Conservation (phyloP, 2,113 vertebrate species). For the Cettia cetti region DNA sequence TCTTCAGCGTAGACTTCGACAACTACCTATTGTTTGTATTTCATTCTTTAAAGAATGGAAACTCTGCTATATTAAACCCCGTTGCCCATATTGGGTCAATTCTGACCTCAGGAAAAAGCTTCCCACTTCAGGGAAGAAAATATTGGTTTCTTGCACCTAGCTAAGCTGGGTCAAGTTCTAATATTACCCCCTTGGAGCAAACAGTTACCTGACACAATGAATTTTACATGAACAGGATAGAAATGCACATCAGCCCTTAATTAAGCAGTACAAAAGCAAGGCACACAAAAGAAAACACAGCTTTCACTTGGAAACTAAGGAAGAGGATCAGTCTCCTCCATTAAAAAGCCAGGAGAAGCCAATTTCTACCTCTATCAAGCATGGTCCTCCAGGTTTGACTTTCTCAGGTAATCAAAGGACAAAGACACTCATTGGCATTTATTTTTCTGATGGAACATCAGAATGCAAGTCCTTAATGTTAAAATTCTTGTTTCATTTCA, state of each 20-base stretch:
- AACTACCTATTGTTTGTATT: background rate
- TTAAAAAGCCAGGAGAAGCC: background rate
- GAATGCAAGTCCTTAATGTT: background rate
- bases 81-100: background rate
- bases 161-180: background rate
- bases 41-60: background rate
- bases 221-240: background rate
- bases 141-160: background rate
- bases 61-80: background rate
- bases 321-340: background rate
- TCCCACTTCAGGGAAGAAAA: background rate
- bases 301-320: background rate
- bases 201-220: background rate
- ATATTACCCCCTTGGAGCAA: background rate
- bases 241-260: background rate
- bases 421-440: background rate
- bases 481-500: background rate
- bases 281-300: background rate
- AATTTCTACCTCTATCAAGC: background rate
- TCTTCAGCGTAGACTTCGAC: background rate
- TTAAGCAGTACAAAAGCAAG: background rate
- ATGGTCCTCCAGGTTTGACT: background rate
- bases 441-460: background rate
- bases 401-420: background rate
- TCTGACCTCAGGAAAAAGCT: background rate